phyloP scores from a whole-genome alignment of 2,797 vertebrate genomes.

The Lutjanus argentimaculatus region DNA sequence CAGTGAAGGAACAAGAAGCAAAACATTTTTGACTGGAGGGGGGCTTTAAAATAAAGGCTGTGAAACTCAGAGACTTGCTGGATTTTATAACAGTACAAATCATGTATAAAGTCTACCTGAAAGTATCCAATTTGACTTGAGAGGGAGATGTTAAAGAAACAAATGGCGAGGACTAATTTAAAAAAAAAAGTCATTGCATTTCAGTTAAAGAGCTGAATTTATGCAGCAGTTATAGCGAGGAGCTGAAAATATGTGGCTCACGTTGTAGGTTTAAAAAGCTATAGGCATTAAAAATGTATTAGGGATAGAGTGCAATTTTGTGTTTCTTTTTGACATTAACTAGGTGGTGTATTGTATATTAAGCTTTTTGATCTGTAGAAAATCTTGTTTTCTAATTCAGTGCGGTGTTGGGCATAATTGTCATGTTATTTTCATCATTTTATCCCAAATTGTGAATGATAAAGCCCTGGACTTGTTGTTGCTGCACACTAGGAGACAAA shows the following conservation, averaged over 20 bases:
- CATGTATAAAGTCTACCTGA: not conserved
- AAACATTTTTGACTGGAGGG: slow-evolving; percentile 14
- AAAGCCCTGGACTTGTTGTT: not conserved
- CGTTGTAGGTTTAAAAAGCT: not conserved
- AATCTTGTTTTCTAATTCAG: not conserved
- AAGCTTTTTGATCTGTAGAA: not conserved
- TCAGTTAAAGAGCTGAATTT: not conserved
- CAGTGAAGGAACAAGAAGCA: not conserved
- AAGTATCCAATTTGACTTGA: not conserved
- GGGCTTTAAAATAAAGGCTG: slow-evolving; percentile 15
- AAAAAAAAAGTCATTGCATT: slow-evolving; percentile 4
- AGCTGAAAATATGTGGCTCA: not conserved
- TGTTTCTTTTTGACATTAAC: not conserved
- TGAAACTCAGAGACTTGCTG: slow-evolving; percentile 9
- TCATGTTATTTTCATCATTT: not conserved
- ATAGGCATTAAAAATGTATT: not conserved
- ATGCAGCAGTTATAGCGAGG: not conserved
- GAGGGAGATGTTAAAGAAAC: not conserved
- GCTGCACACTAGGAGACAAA: not conserved
- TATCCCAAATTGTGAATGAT: not conserved
- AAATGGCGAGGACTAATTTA: not conserved
- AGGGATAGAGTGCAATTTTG: not conserved
- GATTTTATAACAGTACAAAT: slow-evolving; percentile 11
- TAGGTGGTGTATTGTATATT: too few relatives aligned
- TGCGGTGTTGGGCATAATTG: not conserved